A percentile compares a stretch with the other conserved stretches of the same genome.
phyloP scores from a whole-genome alignment of 2,797 vertebrate genomes.

The Neostethus bicornis region DNA sequence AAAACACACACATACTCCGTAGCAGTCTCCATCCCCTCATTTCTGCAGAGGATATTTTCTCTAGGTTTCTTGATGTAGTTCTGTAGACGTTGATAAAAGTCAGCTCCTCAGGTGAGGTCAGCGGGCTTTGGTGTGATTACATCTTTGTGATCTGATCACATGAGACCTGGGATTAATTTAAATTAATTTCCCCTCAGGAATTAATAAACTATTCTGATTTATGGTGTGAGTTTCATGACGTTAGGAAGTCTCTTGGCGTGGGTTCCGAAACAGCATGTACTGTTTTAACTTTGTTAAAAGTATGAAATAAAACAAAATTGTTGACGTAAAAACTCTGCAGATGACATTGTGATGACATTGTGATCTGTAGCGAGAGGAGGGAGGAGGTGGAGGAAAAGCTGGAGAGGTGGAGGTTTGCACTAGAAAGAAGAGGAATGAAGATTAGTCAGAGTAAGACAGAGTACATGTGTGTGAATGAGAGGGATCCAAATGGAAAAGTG shows the following conservation, averaged over 20 bases:
- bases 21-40: too few relatives aligned
- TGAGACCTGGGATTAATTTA: conserved; percentile 24
- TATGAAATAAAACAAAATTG: not conserved
- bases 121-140: conserved; percentile 20
- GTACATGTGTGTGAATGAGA: too few relatives aligned
- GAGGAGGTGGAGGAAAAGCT: too few relatives aligned
- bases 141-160: conserved; percentile 14
- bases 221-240: conserved; percentile 7
- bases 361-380: too few relatives aligned
- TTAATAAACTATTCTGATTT: conserved; percentile 33
- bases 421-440: too few relatives aligned
- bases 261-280: conserved; percentile 2
- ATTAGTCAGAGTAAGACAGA: too few relatives aligned
- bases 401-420: too few relatives aligned
- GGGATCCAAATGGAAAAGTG: too few relatives aligned
- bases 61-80: conserved; percentile 39
- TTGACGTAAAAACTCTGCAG: too few relatives aligned
- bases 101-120: conserved; percentile 38
- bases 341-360: too few relatives aligned
- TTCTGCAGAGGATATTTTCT: conserved; percentile 50
- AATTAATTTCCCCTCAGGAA: too few relatives aligned
- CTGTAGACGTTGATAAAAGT: conserved; percentile 32
- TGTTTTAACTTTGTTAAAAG: not conserved
- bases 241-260: conserved; percentile 7
- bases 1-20: not conserved